Evolutionary conservation across 1,140 invertebrate genomes (phyloP).

Genomic region (Drosophila serrata): DNA sequence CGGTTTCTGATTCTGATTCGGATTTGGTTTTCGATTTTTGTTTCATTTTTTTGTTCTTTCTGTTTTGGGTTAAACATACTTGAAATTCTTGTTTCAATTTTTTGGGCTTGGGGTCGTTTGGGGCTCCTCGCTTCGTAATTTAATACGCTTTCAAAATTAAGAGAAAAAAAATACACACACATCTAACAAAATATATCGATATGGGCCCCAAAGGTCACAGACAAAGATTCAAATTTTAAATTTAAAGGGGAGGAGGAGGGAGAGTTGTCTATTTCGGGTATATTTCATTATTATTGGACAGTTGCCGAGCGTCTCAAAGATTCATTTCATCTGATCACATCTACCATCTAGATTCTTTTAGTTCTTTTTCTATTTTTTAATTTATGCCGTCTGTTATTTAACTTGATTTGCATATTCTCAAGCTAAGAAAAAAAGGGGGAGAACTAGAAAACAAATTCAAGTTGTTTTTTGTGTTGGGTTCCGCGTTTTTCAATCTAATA

Average conservation of each 20-base stretch:
- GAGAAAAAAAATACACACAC: conserved; percentile 53
- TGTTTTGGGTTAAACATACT: conserved; percentile 83
- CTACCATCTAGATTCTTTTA: conserved; percentile 9
- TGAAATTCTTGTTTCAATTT: conserved; percentile 84
- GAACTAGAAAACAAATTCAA: conserved; percentile 9
- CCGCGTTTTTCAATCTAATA: conserved; percentile 67
- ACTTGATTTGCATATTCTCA: conserved; percentile 74
- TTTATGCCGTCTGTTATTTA: conserved; percentile 72
- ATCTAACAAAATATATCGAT: conserved; percentile 48
- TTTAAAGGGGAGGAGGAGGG: conserved; percentile 43
- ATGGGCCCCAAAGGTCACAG: conserved; percentile 81
- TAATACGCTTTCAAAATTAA: conserved; percentile 84
- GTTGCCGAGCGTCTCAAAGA: conserved; percentile 60
- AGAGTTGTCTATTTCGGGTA: conserved; percentile 42
- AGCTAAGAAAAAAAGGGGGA: conserved; percentile 11
- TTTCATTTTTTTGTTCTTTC: conserved; percentile 22
- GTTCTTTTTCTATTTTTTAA: conserved; percentile 43
- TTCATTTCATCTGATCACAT: conserved; percentile 59
- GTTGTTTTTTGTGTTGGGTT: conserved; percentile 8
- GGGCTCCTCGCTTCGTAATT: conserved; percentile 56
- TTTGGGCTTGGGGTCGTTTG: conserved; percentile 20
- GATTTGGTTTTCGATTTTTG: conserved; percentile 10
- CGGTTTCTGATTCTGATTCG: conserved; percentile 46
- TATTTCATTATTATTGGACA: conserved; percentile 85
- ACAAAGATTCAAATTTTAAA: conserved; percentile 75